phyloP scores from a whole-genome alignment of 2,797 vertebrate genomes.

The Crenichthys baileyi region DNA sequence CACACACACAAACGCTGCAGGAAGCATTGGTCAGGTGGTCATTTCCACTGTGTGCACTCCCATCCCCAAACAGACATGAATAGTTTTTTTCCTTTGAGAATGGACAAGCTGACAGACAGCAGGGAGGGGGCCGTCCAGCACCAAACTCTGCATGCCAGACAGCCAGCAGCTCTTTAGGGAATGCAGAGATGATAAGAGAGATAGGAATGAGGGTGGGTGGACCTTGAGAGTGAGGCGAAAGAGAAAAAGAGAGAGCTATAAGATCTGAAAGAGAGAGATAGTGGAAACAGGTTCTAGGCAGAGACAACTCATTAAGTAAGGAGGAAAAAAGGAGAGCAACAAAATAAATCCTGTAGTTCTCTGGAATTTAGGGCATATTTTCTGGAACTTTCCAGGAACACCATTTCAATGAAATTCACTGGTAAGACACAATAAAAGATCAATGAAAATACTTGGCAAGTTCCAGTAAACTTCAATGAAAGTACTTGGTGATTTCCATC shows the following conservation, averaged over 20 bases:
- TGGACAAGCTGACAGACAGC: constrained; percentile 28
- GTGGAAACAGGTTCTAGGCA: constrained; percentile 29
- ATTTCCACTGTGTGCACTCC: constrained; percentile 17
- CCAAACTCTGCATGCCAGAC: constrained; percentile 45
- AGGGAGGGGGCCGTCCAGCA: constrained; percentile 32
- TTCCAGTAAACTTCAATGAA: no score
- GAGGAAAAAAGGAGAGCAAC: background rate
- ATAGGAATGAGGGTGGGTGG: constrained; percentile 77
- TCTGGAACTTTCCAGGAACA: background rate
- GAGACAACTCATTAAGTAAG: constrained; percentile 19
- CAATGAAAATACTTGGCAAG: background rate
- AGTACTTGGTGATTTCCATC: no score
- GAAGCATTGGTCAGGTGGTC: constrained; percentile 60
- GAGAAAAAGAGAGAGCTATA: constrained; percentile 50
- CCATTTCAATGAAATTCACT: background rate
- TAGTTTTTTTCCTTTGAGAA: background rate
- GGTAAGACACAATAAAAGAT: background rate
- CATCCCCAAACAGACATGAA: constrained; percentile 5
- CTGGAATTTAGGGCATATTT: background rate
- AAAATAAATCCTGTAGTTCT: background rate
- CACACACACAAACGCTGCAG: constrained; percentile 25
- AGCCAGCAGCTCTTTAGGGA: constrained; percentile 63
- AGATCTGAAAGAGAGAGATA: constrained; percentile 60
- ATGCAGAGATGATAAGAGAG: constrained; percentile 65
- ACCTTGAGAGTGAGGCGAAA: constrained; percentile 48